phyloP scores from a whole-genome alignment of 1,140 invertebrate species.

The Aphis craccivora region DNA sequence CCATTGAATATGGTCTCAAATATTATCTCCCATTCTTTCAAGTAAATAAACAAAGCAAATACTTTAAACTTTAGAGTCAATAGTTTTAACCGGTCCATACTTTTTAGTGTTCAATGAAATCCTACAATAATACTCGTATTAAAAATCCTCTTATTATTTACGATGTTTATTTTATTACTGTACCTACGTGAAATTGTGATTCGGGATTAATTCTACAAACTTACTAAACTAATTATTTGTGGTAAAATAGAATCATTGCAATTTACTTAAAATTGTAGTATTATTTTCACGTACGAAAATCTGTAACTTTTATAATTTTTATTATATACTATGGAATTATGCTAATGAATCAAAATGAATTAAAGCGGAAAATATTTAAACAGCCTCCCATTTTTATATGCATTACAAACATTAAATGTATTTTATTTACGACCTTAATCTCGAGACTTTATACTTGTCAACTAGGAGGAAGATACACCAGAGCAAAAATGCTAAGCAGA shows the following conservation, averaged over 20 bases:
- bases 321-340: not conserved
- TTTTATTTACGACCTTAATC: constrained; percentile 47
- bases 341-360: constrained; percentile 22
- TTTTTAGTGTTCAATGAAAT: not conserved
- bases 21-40: not conserved
- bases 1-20: not conserved
- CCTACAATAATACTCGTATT: not conserved
- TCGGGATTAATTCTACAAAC: not conserved
- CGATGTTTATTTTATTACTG: not conserved
- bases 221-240: not conserved
- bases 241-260: not conserved
- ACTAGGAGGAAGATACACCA: not conserved
- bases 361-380: not conserved
- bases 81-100: not conserved
- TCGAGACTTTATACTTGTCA: not conserved
- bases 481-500: not conserved
- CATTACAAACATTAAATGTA: not conserved
- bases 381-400: not conserved
- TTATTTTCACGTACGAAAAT: not conserved
- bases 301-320: not conserved
- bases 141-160: not conserved
- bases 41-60: not conserved
- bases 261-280: not conserved
- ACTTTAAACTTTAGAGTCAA: not conserved
- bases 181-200: not conserved